Evolutionary conservation across 1,140 invertebrate species (phyloP), one percentile per base, ranked within the genome.

Genomic region (Drosophila pachea): DNA sequence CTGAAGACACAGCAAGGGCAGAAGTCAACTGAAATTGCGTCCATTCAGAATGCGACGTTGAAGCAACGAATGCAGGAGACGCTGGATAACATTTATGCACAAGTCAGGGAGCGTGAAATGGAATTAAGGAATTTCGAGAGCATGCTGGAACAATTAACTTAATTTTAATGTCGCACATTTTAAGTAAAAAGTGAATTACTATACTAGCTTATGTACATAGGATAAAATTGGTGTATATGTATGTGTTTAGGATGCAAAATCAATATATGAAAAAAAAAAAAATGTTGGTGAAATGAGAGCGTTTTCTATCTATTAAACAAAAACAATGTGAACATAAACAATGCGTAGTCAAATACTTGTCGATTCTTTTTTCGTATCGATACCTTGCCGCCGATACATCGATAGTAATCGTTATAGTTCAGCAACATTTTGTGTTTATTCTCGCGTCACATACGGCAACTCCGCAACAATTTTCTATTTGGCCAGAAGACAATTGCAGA

Each of bases 21-120:
- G 73, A 96, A 96, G 78, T 95, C 97, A 79, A 90, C 93, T 50
- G 95, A 97, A 89, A 94, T 97, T 75, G 93, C 94, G 5, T 94
- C 93, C 36, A 96, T 97, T 83, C 96, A 97, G 87, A 98, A 97
- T 89, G 89, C 94, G 58, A 94, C 95, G 29, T 87, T 98, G 0
- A 92, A 94, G 47, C 94, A 96, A 88, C 90, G 96, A 40, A 95
- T 97, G 86, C 94, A 96, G 87, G 93, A 94, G 66, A 94, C 94
- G 50, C 89, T 97, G 0, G 94, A 96, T 71, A 94, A 93, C 81
- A 90, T 97, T 4, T 90, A 94, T 54, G 92, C 93, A 54, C 94
- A 96, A 84, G 94, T 96, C 70, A 90, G 94, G 65, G 94, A 95
- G 62, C 96, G 96, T 77, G 93, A 96, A 87, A 92, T 95, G 89